Conservation (phyloP, 2,797 vertebrate species). For the Falco naumanni region DNA sequence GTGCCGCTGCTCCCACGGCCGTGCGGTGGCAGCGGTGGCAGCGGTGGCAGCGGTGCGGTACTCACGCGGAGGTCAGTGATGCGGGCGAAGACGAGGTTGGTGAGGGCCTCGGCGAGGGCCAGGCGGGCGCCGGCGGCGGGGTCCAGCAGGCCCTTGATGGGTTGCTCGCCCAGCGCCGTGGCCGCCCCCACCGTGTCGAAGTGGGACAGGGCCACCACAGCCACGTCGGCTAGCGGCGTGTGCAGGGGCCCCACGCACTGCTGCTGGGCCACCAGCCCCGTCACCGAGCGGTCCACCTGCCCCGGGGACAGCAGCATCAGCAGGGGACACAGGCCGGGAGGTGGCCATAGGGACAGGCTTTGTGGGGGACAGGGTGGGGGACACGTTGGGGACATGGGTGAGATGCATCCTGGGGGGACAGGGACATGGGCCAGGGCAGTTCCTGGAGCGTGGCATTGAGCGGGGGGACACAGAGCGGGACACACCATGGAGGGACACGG, state of each 20-base stretch:
- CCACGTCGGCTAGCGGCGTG: conserved; percentile 91
- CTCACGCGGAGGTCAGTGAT: conserved; percentile 85
- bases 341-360: neutral
- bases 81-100: conserved; percentile 90
- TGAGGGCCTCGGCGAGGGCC: conserved; percentile 91
- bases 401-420: too few relatives aligned
- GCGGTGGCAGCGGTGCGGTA: too few relatives aligned
- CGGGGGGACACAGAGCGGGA: neutral
- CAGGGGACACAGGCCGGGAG: accelerated
- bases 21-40: too few relatives aligned
- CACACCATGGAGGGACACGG: too few relatives aligned
- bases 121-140: conserved; percentile 87
- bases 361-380: neutral
- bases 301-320: neutral
- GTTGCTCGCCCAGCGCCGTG: conserved; percentile 92
- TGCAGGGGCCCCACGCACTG: conserved; percentile 95
- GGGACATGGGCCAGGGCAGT: neutral
- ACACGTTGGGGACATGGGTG: accelerated
- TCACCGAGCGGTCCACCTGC: conserved; percentile 94
- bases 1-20: too few relatives aligned
- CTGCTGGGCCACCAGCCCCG: conserved; percentile 93
- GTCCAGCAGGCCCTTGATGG: conserved; percentile 89
- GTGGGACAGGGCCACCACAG: conserved; percentile 89
- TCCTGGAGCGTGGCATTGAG: neutral
- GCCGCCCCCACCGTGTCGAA: conserved; percentile 86